Base-by-base conservation (phyloP, 1,140 invertebrate species). In the Nebria ingens region DNA sequence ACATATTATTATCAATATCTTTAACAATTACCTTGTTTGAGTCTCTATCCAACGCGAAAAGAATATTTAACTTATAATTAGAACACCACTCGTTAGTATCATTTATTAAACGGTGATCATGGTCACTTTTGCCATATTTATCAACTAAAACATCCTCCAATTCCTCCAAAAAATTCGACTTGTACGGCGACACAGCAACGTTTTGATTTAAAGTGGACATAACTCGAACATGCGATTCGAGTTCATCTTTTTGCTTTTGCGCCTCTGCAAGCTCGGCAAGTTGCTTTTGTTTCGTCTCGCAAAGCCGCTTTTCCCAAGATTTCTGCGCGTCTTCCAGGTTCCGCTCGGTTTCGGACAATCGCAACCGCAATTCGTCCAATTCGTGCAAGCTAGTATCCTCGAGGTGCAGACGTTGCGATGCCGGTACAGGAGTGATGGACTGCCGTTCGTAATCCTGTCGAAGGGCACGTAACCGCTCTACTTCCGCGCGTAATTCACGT, bases 401-500 rank as follows among this genome's bases (percentile, higher is more conserved):
- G 1, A 70, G 57, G 52, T 51, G n/a, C n/a, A n/a, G n/a, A 29
- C 67, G 62, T 61, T 64, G 64, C 60, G 71, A 20, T 57, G 68
- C 45, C 52, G 65, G 61, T 59, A 65, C 19, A 66, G 58, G 62
- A 66, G 60, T 58, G 57, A 66, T 49, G 56, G 69, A 60, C 61
- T 76, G 75, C 42, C 68, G 71, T 65, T 78, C 76, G 58, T 78
- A 80, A 21, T 78, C 77, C 51, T 80, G 74, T 2, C 72, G 72
- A 17, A 80, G 62, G 13, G 77, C 74, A 52, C 77, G 75, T 2
- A 89, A 67, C 34, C 79, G 72, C 55, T 83, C 77, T 21, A 89
- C 83, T 75, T 91, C 88, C 6, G 78, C 76, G 62, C 79, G 73
- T 34, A 86, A 64, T 64, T 81, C 80, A 65, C 76, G 68, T 64